Evolutionary conservation across 1,140 invertebrate species (phyloP), one percentile per base, ranked within the genome.

Genomic region (Heliconius nattereri): DNA sequence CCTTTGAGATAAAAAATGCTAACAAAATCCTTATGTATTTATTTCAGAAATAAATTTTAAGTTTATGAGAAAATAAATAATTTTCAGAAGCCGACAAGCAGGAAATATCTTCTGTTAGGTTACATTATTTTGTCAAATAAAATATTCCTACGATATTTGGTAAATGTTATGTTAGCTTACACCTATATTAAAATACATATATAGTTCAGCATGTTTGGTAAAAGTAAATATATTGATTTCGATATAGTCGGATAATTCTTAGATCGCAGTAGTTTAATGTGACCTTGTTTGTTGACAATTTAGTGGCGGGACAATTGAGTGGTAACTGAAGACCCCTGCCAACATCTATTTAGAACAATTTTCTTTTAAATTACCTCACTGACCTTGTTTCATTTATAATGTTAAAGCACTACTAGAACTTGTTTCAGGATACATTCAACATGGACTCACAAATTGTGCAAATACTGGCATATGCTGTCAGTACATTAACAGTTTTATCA

Each of bases 401-500:
- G 40, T 45, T 45, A 45, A 45, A 45, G 40, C 40, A 45, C 40
- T 45, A 45, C 52, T 71, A 23, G 26, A 66, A 66, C 9, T 82
- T n/a, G 45, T 84, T 84, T 78, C 45, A 84, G 76, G 8, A 35
- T 54, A 76, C 75, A 85, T 71, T 86, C 81, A 81, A 82, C n/a
- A 79, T 79, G 20, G 78, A 81, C 52, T 71, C 66, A 3, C 49
- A 81, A 57, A 74, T 84, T 2, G 23, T 84, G 26, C 79, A 87
- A 72, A 40, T 82, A n/a, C 35, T 97, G 79, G 94, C 96, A 6
- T 93, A 97, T 87, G 80, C 94, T 71, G 85, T 97, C 57, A 97
- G 96, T 87, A 86, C 96, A 13, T 90, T 96, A 32, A 97, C 96
- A 16, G 97, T 97, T 85, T 84, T 95, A 54, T 95, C 96, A 91